Evolutionary conservation across 2,113 vertebrate genomes (phyloP).

Genomic region (Fulica atra): DNA sequence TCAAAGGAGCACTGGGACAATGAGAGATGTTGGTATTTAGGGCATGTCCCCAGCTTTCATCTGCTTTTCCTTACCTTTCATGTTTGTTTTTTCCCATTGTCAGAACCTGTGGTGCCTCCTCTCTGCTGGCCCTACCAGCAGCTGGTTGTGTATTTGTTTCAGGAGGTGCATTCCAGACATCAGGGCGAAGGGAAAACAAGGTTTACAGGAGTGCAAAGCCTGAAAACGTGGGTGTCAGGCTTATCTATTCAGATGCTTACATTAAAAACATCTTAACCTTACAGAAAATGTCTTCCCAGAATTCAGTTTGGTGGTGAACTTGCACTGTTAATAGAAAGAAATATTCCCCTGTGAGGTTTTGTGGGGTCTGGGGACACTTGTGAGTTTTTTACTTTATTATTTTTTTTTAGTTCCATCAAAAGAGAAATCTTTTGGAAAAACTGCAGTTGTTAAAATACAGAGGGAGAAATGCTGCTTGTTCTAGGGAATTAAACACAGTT

Average conservation of each 20-base stretch:
- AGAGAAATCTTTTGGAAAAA: neutral
- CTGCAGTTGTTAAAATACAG: neutral
- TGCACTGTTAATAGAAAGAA: neutral
- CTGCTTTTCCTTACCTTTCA: slow-evolving; percentile 29
- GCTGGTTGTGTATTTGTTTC: neutral
- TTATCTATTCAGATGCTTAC: neutral
- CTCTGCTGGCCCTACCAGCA: neutral
- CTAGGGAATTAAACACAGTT: neutral
- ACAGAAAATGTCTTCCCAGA: neutral
- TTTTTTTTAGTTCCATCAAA: neutral
- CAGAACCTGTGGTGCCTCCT: neutral
- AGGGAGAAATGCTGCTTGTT: neutral
- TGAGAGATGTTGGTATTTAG: neutral
- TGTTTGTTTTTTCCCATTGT: neutral
- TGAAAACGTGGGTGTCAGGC: neutral
- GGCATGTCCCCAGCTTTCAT: slow-evolving; percentile 5
- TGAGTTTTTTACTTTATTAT: neutral
- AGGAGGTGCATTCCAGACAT: neutral
- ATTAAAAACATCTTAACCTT: neutral
- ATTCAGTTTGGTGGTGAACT: neutral
- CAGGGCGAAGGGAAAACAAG: neutral
- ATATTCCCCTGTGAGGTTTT: neutral
- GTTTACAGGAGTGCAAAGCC: neutral
- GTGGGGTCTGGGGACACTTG: neutral
- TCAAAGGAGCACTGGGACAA: neutral